phyloP scores from a whole-genome alignment of 2,113 vertebrate genomes.

The Stigmatopora argus region DNA sequence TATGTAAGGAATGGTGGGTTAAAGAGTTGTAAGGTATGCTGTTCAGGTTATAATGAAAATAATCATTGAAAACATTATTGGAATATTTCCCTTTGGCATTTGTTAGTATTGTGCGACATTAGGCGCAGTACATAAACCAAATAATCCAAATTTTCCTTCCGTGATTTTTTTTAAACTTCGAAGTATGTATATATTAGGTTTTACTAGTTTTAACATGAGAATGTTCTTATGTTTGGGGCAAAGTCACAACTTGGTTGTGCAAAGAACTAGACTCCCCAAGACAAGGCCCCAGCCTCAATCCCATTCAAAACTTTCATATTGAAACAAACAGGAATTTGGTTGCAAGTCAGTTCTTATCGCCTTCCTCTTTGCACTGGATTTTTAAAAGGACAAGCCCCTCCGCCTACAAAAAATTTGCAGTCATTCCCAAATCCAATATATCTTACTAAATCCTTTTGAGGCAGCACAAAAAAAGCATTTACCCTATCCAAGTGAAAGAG shows the following conservation, averaged over 20 bases:
- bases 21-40: neutral
- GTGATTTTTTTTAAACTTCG: no score
- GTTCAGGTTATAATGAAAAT: neutral
- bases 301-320: neutral
- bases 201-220: neutral
- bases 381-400: neutral
- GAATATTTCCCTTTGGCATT: neutral
- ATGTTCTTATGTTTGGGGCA: no score
- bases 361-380: no score
- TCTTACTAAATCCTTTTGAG: neutral
- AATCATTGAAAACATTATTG: neutral
- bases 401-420: no score
- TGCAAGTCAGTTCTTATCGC: neutral
- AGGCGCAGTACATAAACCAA: no score
- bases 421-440: slow-evolving; percentile 2
- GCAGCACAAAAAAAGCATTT: neutral
- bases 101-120: neutral
- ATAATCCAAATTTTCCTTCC: no score
- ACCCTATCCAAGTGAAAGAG: slow-evolving; percentile 12
- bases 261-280: neutral
- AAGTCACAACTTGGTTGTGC: neutral
- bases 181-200: no score
- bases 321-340: neutral
- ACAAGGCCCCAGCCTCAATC: neutral
- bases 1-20: neutral